A percentile compares a stretch with the other conserved stretches of the same genome.
Conservation (phyloP, 2,797 vertebrate species). For the Serranus cabrilla region DNA sequence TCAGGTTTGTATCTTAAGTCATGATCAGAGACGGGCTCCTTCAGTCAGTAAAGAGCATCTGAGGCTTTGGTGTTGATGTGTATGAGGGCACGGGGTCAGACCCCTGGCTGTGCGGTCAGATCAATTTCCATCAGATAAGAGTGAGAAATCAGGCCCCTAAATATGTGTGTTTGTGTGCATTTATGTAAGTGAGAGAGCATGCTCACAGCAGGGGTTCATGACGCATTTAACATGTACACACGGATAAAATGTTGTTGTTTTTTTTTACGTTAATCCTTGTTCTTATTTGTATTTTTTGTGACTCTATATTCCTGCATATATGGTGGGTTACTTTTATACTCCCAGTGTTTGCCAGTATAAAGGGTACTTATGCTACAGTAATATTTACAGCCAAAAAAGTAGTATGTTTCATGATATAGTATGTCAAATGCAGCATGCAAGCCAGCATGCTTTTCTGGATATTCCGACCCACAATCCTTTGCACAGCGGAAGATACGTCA, state of each 20-base stretch:
- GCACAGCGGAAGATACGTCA: too few relatives aligned
- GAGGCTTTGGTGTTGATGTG: constrained; percentile 52
- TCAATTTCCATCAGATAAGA: constrained; percentile 80
- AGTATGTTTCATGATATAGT: too few relatives aligned
- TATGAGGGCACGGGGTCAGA: constrained; percentile 65
- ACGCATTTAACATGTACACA: constrained; percentile 12
- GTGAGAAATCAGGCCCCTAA: constrained; percentile 28
- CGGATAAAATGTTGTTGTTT: neutral
- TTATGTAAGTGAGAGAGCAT: constrained; percentile 51
- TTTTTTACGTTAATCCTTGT: neutral
- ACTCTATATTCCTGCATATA: neutral
- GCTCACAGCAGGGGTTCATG: constrained; percentile 26
- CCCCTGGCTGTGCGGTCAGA: constrained; percentile 67
- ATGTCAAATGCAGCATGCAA: too few relatives aligned
- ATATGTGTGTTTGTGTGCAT: constrained; percentile 48
- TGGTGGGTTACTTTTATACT: neutral
- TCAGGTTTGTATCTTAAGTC: constrained; percentile 5
- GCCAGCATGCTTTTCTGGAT: too few relatives aligned
- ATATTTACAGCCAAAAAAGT: too few relatives aligned
- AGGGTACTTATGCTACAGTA: too few relatives aligned
- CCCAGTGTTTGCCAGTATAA: too few relatives aligned
- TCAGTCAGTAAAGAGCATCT: constrained; percentile 16
- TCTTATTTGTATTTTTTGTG: neutral
- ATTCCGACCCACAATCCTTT: too few relatives aligned
- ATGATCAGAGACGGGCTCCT: neutral